Conservation (phyloP, 2,113 vertebrate species). For the Eclectus roratus region DNA sequence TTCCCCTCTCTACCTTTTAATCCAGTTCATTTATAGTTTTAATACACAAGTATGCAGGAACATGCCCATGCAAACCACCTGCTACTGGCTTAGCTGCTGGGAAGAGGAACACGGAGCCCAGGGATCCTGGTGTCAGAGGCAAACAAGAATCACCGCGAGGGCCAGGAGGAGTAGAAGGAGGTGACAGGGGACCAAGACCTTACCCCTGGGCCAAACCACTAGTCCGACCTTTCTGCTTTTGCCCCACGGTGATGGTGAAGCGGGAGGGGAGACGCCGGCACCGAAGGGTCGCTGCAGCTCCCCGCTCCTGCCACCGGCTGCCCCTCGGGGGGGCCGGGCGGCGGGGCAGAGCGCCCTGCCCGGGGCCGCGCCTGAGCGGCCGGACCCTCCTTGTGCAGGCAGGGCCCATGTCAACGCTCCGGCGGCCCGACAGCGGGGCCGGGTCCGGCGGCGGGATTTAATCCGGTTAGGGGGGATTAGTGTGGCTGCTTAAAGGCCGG, state of each 20-base stretch:
- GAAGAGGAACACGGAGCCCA: background rate
- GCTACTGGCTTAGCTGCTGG: background rate
- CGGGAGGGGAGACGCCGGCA: background rate
- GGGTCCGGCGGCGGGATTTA: slow-evolving; percentile 43
- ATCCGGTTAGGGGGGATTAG: slow-evolving; percentile 88
- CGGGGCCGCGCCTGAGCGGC: background rate
- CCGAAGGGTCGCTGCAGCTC: background rate
- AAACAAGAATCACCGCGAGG: fast-evolving
- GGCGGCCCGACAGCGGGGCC: background rate
- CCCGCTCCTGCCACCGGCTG: background rate
- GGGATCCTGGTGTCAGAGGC: background rate
- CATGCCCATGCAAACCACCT: background rate
- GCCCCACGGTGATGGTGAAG: background rate
- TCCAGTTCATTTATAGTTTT: background rate
- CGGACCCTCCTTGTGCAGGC: background rate
- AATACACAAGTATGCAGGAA: background rate
- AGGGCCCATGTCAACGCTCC: background rate
- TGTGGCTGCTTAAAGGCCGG: slow-evolving; percentile 84
- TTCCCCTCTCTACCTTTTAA: background rate
- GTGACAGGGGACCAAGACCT: background rate
- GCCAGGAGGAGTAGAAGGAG: background rate
- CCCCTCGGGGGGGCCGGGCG: too few relatives aligned
- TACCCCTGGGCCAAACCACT: background rate
- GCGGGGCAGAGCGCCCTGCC: background rate
- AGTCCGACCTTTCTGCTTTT: background rate